phyloP scores from a whole-genome alignment of 2,888 invertebrate genomes.

The Drosophila stalkeri region DNA sequence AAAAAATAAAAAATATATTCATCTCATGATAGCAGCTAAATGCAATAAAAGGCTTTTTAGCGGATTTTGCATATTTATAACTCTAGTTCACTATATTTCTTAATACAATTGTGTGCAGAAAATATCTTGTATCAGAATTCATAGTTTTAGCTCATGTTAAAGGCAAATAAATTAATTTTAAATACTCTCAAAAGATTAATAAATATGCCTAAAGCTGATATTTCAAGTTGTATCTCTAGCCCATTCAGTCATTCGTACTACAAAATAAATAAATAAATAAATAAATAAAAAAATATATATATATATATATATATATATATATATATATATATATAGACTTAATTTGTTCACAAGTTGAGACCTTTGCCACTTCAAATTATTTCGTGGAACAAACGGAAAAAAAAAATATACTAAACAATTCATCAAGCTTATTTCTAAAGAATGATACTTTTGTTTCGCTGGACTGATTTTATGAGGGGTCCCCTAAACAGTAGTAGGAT shows the following conservation, averaged over 20 bases:
- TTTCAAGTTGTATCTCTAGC: no score
- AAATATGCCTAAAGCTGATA: neutral
- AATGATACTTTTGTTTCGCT: conserved; percentile 40
- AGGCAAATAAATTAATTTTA: no score
- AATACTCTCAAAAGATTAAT: neutral
- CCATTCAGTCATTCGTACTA: neutral
- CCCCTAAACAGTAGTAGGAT: conserved; percentile 25
- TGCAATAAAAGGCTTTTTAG: no score
- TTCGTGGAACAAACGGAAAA: conserved; percentile 22
- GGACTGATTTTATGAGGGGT: conserved; percentile 22
- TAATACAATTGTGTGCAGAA: no score
- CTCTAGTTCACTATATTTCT: no score
- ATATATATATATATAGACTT: neutral
- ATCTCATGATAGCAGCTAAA: no score
- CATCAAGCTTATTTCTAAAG: conserved; percentile 43
- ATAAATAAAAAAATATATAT: neutral
- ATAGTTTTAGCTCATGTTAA: no score
- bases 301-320: neutral
- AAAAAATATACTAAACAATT: conserved; percentile 24
- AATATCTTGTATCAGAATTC: no score
- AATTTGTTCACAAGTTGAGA: neutral
- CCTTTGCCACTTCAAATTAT: neutral
- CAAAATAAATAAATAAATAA: neutral
- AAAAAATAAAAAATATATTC: no score
- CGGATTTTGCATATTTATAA: no score